These are phyloP conservation scores for Aphelenchoides bicaudatus DNA, from an alignment of 2,888 invertebrate genomes.

Conservation along the genomic window DNA sequence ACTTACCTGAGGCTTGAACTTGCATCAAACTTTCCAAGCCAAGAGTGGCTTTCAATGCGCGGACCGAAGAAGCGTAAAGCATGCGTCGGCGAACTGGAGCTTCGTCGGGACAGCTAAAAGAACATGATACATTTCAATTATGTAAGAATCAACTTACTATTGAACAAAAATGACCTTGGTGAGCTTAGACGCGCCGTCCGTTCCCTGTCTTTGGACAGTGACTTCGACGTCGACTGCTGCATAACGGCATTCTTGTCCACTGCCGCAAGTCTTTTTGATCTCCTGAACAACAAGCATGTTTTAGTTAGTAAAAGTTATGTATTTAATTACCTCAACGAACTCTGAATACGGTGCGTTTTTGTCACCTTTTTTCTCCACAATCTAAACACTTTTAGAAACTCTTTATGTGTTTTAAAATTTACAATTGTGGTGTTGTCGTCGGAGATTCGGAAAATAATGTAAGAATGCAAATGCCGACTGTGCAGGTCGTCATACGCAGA, in stretches of 20 bases:
- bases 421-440: slow-evolving; percentile 60
- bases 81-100: slow-evolving; percentile 60
- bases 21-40: slow-evolving; percentile 60
- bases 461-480: slow-evolving; percentile 59
- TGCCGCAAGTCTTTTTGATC: slow-evolving; percentile 46
- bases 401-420: too few species aligned
- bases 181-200: slow-evolving; percentile 56
- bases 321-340: slow-evolving; percentile 55
- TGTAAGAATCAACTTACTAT: slow-evolving; percentile 46
- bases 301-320: slow-evolving; percentile 14
- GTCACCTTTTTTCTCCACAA: slow-evolving; percentile 60
- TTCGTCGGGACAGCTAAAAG: slow-evolving; percentile 59
- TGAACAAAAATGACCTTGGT: slow-evolving; percentile 61
- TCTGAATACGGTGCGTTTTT: slow-evolving; percentile 60
- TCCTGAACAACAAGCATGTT: slow-evolving; percentile 29
- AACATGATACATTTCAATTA: slow-evolving; percentile 18
- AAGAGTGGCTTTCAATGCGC: slow-evolving; percentile 59
- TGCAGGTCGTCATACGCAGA: slow-evolving; percentile 59
- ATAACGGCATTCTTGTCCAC: slow-evolving; percentile 60
- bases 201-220: slow-evolving; percentile 59
- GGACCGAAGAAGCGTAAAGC: slow-evolving; percentile 61
- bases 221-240: slow-evolving; percentile 61
- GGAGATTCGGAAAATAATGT: slow-evolving; percentile 59
- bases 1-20: slow-evolving; percentile 45
- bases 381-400: too few species aligned